Base-by-base conservation (phyloP, 2,797 vertebrate genomes). In the Thaleichthys pacificus region DNA sequence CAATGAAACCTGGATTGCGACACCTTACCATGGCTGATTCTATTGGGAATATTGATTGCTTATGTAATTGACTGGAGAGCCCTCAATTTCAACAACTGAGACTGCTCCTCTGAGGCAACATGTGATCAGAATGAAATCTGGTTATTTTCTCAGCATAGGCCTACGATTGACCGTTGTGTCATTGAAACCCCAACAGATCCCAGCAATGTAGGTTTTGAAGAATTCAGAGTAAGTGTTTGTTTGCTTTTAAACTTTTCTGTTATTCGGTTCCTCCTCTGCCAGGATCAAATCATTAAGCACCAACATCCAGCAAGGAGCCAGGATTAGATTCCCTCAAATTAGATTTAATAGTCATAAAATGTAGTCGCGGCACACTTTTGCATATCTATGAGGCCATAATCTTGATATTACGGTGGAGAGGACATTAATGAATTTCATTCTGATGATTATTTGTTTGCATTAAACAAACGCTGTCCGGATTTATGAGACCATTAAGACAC, bases 41-140 rank as follows among this genome's bases (percentile, higher is more conserved):
- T 84, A 84, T 86, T 81, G 80, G 63, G 81, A 78, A 90, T 87
- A 92, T 91, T 90, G 90, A 92, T 91, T 85, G 85, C 70, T 84
- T 91, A 83, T 86, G 77, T 89, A 88, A 92, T 88, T 87, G 86
- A 81, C 81, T 82, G 60, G 77, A 84, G 74, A 85, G 73, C 68
- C 76, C 76, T 83, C 82, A 72, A 71, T 80, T 82, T 74, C 71
- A 79, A 78, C 76, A 79, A 73, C 66, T 72, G 69, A 74, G 63
- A 70, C 81, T 9, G 26, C 11, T 68, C 30, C 57, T 69, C 69
- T 72, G 68, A 62, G 72, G 51, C 61, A 80, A 64, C 32, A 66
- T 86, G 87, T 87, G 89, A 87, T 82, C 71, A 73, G 86, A 89
- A 89, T 88, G 1, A 63, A 74, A 82, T 75, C 26, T 70, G 60